Evolutionary conservation across 2,888 invertebrate species (phyloP).

Genomic region (Pheosia gnoma): DNA sequence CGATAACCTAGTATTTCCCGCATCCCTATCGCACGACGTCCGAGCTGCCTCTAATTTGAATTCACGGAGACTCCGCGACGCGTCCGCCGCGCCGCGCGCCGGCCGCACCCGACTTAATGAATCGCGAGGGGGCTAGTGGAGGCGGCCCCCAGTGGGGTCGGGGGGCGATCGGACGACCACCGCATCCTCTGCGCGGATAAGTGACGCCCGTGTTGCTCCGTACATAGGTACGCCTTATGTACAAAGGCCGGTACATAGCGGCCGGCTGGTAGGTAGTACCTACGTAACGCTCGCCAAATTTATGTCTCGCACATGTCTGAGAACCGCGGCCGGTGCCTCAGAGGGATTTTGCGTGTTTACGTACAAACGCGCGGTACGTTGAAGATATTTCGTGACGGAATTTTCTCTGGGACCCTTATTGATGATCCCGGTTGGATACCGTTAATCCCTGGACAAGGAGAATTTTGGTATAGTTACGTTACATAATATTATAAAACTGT

Average conservation of each 20-base stretch:
- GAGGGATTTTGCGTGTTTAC: slow-evolving; percentile 84
- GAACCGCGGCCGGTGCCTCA: slow-evolving; percentile 81
- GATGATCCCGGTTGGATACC: slow-evolving; percentile 62
- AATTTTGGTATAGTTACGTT: slow-evolving; percentile 19
- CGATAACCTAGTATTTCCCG: slow-evolving; percentile 5
- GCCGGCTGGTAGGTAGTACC: slow-evolving; percentile 78
- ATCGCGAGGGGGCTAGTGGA: slow-evolving; percentile 70
- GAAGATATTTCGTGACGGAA: slow-evolving; percentile 78
- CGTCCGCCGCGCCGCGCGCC: slow-evolving; percentile 77
- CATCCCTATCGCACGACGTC: slow-evolving; percentile 77
- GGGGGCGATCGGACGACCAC: slow-evolving; percentile 80
- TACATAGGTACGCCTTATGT: slow-evolving; percentile 79
- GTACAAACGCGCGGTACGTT: slow-evolving; percentile 67
- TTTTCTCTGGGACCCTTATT: slow-evolving; percentile 76
- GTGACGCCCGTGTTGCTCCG: slow-evolving; percentile 83
- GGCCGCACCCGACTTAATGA: slow-evolving; percentile 84
- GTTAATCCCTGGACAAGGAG: slow-evolving; percentile 48
- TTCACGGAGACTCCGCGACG: slow-evolving; percentile 84
- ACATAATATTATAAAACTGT: no score
- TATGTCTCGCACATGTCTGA: slow-evolving; percentile 84
- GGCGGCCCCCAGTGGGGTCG: slow-evolving; percentile 51
- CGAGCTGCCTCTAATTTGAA: slow-evolving; percentile 83
- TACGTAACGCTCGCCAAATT: slow-evolving; percentile 83
- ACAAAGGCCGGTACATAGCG: slow-evolving; percentile 69
- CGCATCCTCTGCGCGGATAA: slow-evolving; percentile 84